Base-by-base conservation (phyloP, 2,113 vertebrate genomes). In the Anser brachyrhynchus region DNA sequence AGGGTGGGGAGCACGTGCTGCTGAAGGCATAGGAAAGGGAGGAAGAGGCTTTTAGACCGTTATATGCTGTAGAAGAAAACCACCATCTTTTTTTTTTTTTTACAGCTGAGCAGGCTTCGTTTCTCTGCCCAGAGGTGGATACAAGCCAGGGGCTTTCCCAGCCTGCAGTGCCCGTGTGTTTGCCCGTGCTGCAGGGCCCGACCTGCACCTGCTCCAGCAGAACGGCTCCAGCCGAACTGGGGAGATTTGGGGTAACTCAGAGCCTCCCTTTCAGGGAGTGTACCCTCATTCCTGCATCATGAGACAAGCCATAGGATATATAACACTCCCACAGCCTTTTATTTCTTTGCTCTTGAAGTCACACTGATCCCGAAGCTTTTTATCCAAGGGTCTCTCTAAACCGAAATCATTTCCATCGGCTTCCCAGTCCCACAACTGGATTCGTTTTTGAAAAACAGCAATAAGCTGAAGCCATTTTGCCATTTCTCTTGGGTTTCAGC, bases 151-250 rank as follows among this genome's bases (percentile, higher is more conserved):
- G 66, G 28, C 39, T 90, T 95, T 57, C 84, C 80, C 43, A 79
- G 69, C 57, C 39, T 91, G 70, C 73, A 61, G 55, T 84, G 76
- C 84, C 89, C 76, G 21, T 73, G 31, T 65, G 62, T 69, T 84
- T 16, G 22, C 51, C 23, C 51, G 12, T 25, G 22, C 43, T 33
- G 25, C 1, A 0, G 41, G 28, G 17, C 29, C n/a, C 0, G 0
- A 51, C 35, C 35, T 28, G 43, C 21, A 39, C 35, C 31, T 28
- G 43, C 25, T 61, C 26, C 76, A 37, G 44, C 65, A 91, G 66
- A 46, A 19, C 0, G 0, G 41, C 35, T 77, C n/a, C 7, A 3
- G 10, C 20, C 31, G 16, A 10, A 13, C 4, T 18, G 46, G 49
- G 70, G 62, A 25, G 29, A 37, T 75, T 25, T 78, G 43, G 21